Evolutionary conservation across 1,140 invertebrate species (phyloP), one percentile per base, ranked within the genome.

Genomic region (Coelopa frigida): DNA sequence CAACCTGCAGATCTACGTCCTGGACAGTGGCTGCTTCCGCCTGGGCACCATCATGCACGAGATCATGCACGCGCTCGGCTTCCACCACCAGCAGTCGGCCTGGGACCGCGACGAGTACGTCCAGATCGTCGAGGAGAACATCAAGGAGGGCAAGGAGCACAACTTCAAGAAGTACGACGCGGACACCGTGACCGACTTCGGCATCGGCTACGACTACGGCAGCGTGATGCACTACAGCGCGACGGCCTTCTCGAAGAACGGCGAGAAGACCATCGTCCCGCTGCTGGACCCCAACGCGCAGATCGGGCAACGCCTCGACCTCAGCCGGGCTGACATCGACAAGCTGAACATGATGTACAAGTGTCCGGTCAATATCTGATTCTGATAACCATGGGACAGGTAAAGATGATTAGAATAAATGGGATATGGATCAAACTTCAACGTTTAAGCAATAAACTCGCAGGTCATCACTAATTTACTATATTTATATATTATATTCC

Each of bases 21-120:
- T 58, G 22, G 63, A 62, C 35, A n/a, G 7, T 1, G 57, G 55
- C 4, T 70, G 70, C 42, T 61, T 70, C 7, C 68, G 15, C 50
- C 58, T 45, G 39, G 75, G 74, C 10, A 77, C 75, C 5, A 72
- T 84, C 14, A 72, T 83, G 7, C 83, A 86, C 47, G 83, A 85
- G 58, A 57, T 85, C 7, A 69, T 83, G 37, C 83, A 85, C 53
- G 55, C 81, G 0, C 61, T 83, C 11, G 83, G 83, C 0, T 84
- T 84, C 55, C 78, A 75, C 55, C 80, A 88, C 55, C 84, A 87
- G 69, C 85, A 88, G 60, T 79, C 79, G 54, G 72, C 81, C 5
- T 66, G 74, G 1, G 78, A 88, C 60, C 71, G 85, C 41, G 84
- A 87, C 56, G 71, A 81, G 1, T 86, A 75, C 55, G 78, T 89